Base-by-base conservation (phyloP, 2,888 invertebrate species). In the Eueremaeus valkanovi region DNA sequence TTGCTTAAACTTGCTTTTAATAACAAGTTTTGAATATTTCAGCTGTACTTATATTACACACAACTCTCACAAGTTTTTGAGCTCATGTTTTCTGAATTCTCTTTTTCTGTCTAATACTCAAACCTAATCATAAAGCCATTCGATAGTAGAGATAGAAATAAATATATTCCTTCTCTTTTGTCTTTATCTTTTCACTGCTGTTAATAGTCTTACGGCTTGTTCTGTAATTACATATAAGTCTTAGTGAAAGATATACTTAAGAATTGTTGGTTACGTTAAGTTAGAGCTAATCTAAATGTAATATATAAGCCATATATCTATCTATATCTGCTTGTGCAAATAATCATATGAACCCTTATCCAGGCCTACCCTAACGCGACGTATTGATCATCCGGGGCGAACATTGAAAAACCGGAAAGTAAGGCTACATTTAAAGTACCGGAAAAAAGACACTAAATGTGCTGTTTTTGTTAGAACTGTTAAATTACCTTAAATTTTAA, bases 1-100 rank as follows among this genome's bases (percentile, higher is more conserved):
- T n/a, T n/a, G 36, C 36, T 36, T 11, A 63, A 63, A 63, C n/a
- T 63, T 63, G 63, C 33, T 63, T 63, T 63, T 63, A 63, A 63
- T 63, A 63, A 63, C 63, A 63, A 63, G 63, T 63, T 63, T 63
- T 31, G 33, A 63, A 63, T 63, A 63, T 63, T 63, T 63, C 63
- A 63, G 63, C 63, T 63, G 63, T 63, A 29, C 63, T 63, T 36
- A 63, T 33, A 63, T 63, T 63, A 63, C 33, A 63, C 29, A 63
- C 55, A 45, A 45, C 45, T 11, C 55, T 55, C 55, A 55, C 55
- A 55, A 55, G 55, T 55, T 55, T 55, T 55, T n/a, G 21, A 55
- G 27, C 24, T 24, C 21, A 55, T 55, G 55, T 55, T 55, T 55
- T 55, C 24, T 55, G 55, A n/a, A 55, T 55, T 55, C 24, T 55